Evolutionary conservation across 2,113 vertebrate genomes (phyloP), one percentile per base, ranked within the genome.

Genomic region (Pseudorhombus dupliciocellatus): DNA sequence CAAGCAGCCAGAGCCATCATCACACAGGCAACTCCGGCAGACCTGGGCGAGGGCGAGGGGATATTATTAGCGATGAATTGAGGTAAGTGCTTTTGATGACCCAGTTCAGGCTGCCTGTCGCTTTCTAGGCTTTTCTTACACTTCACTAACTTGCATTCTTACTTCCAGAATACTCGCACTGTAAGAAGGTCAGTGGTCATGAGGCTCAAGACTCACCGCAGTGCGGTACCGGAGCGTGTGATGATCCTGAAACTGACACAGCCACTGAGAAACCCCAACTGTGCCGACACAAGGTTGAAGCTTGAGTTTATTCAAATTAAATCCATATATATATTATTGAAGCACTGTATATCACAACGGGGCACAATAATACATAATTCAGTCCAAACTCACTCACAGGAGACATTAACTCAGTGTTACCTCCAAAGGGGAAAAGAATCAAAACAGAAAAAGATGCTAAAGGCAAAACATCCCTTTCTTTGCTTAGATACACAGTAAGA

Each of bases 41-140:
- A 84, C 84, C 75, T 69, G 84, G 58, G 78, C 81, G 58, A 82
- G 81, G 81, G 85, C 81, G 60, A 65, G 55, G 69, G 83, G 84
- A 81, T 87, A 89, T 90, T 88, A 91, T 89, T 88, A 90, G 80
- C 84, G 76, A 85, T 87, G 62, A 88, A 89, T 70, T 66, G 77
- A 86, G 81, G 80, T 91, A 90, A 90, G 83, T 83, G 86, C 75
- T 84, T 87, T 81, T 88, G 81, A 85, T 88, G 90, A 92, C 88
- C 88, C 89, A 88, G 84, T 92, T 91, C 83, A 83, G 74, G 59
- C 80, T 69, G 71, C 85, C 83, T 75, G 73, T 84, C 68, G 56
- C 79, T 80, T 70, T 79, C 63, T 26, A 64, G 66, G 73, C 70
- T 67, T 82, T 69, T 72, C 65, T 73, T 76, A 59, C 60, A 7